These are phyloP conservation scores for Danio jaintianensis DNA, from an alignment of 2,797 vertebrate genomes.

Conservation along the genomic window DNA sequence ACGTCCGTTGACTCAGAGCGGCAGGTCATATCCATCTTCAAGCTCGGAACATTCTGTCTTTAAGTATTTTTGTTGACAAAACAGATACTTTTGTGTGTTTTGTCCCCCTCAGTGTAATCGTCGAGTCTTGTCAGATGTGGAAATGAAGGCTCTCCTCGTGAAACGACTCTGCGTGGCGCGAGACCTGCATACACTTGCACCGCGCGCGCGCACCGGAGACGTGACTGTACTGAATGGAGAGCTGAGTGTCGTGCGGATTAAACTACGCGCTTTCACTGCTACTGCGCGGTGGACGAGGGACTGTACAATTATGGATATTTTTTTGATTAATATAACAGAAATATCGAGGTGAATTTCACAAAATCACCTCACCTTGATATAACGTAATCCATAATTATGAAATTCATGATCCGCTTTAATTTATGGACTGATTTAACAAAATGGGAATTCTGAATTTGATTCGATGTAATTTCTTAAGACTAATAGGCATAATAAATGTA, in stretches of 20 bases:
- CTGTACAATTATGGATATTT: background rate
- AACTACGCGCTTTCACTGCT: conserved; percentile 1
- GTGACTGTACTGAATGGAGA: conserved; percentile 24
- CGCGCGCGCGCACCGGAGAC: background rate
- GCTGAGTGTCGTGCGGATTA: background rate
- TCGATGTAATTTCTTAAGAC: too few relatives aligned
- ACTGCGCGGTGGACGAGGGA: background rate
- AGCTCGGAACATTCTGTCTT: conserved; percentile 44
- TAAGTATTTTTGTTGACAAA: background rate
- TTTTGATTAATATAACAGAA: background rate
- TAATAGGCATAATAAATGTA: too few relatives aligned
- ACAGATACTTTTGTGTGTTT: background rate
- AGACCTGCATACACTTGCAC: conserved; percentile 12
- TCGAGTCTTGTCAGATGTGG: background rate
- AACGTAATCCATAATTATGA: too few relatives aligned
- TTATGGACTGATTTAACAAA: background rate
- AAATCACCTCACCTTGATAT: background rate
- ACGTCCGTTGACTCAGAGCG: conserved; percentile 46
- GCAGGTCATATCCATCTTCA: conserved; percentile 47
- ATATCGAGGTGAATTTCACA: background rate
- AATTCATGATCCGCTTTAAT: background rate
- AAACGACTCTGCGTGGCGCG: conserved; percentile 5
- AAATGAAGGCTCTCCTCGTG: background rate
- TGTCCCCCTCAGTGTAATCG: background rate
- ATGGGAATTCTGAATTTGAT: too few relatives aligned